A percentile compares a stretch with the other conserved stretches of the same genome.
phyloP scores from a whole-genome alignment of 2,888 invertebrate genomes.

The Branchipolynoe longqiensis region DNA sequence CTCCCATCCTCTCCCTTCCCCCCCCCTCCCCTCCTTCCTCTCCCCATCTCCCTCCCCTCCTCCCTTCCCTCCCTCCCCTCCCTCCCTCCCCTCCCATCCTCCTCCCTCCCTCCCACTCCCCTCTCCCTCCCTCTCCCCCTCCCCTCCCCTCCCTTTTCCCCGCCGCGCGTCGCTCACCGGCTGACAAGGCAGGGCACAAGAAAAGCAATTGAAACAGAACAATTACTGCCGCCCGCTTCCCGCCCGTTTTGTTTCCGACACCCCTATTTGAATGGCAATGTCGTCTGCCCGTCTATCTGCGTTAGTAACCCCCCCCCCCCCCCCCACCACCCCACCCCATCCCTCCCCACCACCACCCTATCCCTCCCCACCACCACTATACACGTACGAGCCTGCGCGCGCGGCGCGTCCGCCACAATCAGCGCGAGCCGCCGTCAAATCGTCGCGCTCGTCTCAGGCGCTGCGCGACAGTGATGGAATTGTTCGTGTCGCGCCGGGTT shows the following conservation, averaged over 20 bases:
- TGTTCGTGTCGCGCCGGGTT: slow-evolving; percentile 21
- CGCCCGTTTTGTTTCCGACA: slow-evolving; percentile 49
- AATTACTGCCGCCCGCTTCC: slow-evolving; percentile 27
- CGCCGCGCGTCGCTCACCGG: neutral
- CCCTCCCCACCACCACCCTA: too few species aligned
- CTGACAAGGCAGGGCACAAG: too few species aligned
- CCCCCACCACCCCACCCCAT: too few species aligned
- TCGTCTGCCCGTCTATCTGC: neutral
- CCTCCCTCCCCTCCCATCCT: neutral
- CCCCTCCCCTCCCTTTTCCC: neutral
- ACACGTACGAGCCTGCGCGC: neutral
- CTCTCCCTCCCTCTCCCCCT: neutral
- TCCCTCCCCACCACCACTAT: too few species aligned
- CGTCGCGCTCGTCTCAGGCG: neutral
- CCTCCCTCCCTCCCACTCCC: neutral
- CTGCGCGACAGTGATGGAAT: slow-evolving; percentile 46
- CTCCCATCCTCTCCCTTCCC: too few species aligned
- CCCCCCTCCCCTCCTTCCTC: too few species aligned
- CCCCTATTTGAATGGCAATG: slow-evolving; percentile 39
- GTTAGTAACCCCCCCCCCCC: too few species aligned
- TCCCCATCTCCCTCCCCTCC: too few species aligned
- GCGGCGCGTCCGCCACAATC: slow-evolving; percentile 21
- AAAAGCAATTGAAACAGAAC: slow-evolving; percentile 47
- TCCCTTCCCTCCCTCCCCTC: neutral
- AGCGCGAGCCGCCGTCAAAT: neutral